These are phyloP conservation scores for Plagodis pulveraria DNA, from an alignment of 2,888 invertebrate species.

Conservation along the genomic window DNA sequence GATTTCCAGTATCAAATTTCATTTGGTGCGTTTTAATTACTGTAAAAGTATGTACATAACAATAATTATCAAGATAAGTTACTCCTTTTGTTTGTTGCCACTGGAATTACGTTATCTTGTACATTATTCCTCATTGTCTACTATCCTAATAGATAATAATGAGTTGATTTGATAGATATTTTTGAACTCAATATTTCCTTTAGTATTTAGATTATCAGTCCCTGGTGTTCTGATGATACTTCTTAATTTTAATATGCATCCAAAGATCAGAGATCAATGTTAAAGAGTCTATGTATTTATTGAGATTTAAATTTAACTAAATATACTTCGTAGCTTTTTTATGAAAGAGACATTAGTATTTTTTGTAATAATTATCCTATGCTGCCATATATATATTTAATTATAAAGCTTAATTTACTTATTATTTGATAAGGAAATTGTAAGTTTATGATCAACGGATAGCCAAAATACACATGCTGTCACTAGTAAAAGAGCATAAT, in stretches of 20 bases:
- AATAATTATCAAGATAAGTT: too few species aligned
- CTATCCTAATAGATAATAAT: slow-evolving; percentile 20
- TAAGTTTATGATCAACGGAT: slow-evolving; percentile 9
- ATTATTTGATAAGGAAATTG: slow-evolving; percentile 24
- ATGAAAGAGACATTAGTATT: slow-evolving; percentile 36
- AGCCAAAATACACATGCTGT: background rate
- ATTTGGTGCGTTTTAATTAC: slow-evolving; percentile 48
- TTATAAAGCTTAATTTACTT: slow-evolving; percentile 24
- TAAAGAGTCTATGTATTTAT: slow-evolving; percentile 30
- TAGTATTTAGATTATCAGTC: slow-evolving; percentile 1
- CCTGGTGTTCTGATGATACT: slow-evolving; percentile 34
- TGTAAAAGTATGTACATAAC: slow-evolving; percentile 28
- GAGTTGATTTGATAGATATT: background rate
- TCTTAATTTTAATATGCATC: slow-evolving; percentile 41
- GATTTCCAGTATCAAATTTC: slow-evolving; percentile 41
- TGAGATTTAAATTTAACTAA: slow-evolving; percentile 33
- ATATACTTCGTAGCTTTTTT: background rate
- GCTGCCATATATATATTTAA: slow-evolving; percentile 74
- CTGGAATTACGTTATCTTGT: too few species aligned
- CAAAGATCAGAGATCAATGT: slow-evolving; percentile 40
- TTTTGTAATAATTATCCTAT: slow-evolving; percentile 52
- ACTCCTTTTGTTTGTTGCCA: too few species aligned
- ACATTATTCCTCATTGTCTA: background rate
- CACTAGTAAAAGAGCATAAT: too few species aligned
- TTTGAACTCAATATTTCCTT: slow-evolving; percentile 3